Evolutionary conservation across 1,140 invertebrate species (phyloP), one percentile per base, ranked within the genome.

Genomic region (Scaptodrosophila lebanonensis): DNA sequence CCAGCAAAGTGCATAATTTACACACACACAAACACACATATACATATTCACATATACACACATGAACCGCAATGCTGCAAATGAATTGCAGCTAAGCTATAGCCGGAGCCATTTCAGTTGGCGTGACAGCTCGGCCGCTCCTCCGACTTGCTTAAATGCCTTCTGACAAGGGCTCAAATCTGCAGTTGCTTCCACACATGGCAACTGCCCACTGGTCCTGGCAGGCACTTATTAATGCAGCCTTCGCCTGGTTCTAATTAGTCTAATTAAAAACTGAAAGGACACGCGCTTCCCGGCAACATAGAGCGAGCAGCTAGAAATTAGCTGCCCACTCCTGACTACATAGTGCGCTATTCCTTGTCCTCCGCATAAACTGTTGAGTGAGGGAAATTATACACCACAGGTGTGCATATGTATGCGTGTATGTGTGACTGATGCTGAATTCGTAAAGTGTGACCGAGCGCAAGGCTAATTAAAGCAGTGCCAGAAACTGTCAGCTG

Each of bases 161-260:
- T 38, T 52, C 65, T 20, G 27, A 38, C 15, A 40, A 9, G 39
- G 35, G 4, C 30, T 38, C 17, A 27, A 17, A 17, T 11, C 16
- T 11, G 30, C 13, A n/a, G n/a, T n/a, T n/a, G n/a, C n/a, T n/a
- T n/a, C n/a, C n/a, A n/a, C n/a, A n/a, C n/a, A n/a, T n/a, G n/a
- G n/a, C n/a, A n/a, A n/a, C n/a, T n/a, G n/a, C n/a, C n/a, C n/a
- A n/a, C n/a, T n/a, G n/a, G n/a, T n/a, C n/a, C n/a, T n/a, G n/a
- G n/a, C n/a, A n/a, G n/a, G n/a, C n/a, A n/a, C 57, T 73, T 73
- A 73, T 75, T 73, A 73, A 68, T 75, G 69, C 70, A 59, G 27
- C 59, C 50, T 17, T 58, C 50, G 59, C 45, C 70, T 17, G 42
- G 59, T 18, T 60, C 75, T 68, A 73, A 73, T 73, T 73, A 73